Evolutionary conservation across 2,113 vertebrate genomes (phyloP), one percentile per base, ranked within the genome.

Genomic region (Hemibagrus wyckioides): DNA sequence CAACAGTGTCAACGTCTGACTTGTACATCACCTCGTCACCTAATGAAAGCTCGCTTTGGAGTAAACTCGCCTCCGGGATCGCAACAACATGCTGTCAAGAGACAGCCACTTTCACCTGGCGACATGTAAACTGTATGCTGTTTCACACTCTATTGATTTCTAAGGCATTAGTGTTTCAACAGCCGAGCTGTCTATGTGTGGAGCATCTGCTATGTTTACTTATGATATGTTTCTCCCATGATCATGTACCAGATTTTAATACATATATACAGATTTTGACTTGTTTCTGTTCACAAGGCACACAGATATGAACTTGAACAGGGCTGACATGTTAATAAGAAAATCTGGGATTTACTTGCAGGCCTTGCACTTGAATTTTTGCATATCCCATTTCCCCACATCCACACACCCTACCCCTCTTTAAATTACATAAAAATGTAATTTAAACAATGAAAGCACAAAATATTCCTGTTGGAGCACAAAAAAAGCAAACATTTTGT

Each of bases 61-160:
- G 71, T 87, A 83, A 85, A 71, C 88, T 83, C 36, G 36, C 52
- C 83, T 80, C 79, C 48, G 13, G 28, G 80, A 87, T 80, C 83
- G 87, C 48, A 85, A 73, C 61, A 88, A 85, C 85, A 89, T 82
- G 39, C 14, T 56, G 65, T 89, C 86, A 84, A 33, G 76, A 36
- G 65, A 85, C 80, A 88, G 67, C 85, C 82, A 89, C 80, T 85
- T 76, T 57, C 41, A 80, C 80, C 75, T 33, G 81, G 21, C 11
- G 61, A 85, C 59, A 86, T 82, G 80, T 88, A 91, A 91, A 89
- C 86, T 83, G 67, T 73, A 67, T n/a, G 50, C 48, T 59, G 1
- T 48, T 61, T 89, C 73, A 83, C 90, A 91, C 90, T 79, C 87
- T 63, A 83, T 89, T 89, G 80, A 87, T 82, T 88, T 85, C 65